Evolutionary conservation across 1,140 invertebrate genomes (phyloP).

Genomic region (Heliconius hermathena): DNA sequence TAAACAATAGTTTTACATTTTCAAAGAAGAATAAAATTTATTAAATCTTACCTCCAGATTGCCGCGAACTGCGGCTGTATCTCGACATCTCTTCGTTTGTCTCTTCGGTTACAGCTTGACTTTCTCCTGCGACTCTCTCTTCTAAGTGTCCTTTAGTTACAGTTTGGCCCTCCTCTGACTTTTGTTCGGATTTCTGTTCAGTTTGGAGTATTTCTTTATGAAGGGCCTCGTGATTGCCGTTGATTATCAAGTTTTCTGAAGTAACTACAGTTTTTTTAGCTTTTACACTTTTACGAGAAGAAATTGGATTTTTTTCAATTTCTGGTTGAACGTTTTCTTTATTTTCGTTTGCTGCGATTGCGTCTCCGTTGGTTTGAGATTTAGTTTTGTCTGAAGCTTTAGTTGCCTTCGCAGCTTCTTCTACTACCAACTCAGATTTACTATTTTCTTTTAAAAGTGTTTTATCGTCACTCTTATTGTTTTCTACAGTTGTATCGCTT

Average conservation of each 20-base stretch:
- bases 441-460: constrained; percentile 26
- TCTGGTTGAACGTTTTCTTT: constrained; percentile 15
- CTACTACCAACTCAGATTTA: constrained; percentile 23
- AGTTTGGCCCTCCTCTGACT: constrained; percentile 30
- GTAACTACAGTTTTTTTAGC: constrained; percentile 25
- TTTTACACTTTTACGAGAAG: constrained; percentile 31
- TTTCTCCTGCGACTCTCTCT: constrained; percentile 44
- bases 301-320: constrained; percentile 11
- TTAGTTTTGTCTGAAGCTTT: background rate
- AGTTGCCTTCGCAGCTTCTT: background rate
- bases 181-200: constrained; percentile 25
- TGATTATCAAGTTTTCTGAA: background rate
- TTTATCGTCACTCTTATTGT: background rate
- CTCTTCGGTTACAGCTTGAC: constrained; percentile 72
- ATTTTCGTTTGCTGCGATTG: constrained; percentile 19
- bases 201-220: constrained; percentile 20
- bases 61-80: constrained; percentile 83
- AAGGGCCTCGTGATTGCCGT: constrained; percentile 11
- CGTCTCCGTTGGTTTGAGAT: background rate
- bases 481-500: background rate
- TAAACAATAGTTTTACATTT: background rate
- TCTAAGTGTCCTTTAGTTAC: constrained; percentile 32
- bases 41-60: constrained; percentile 81
- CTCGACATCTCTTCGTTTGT: constrained; percentile 83
- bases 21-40: constrained; percentile 4